phyloP scores from a whole-genome alignment of 2,113 vertebrate genomes.

The Cacatua alba region DNA sequence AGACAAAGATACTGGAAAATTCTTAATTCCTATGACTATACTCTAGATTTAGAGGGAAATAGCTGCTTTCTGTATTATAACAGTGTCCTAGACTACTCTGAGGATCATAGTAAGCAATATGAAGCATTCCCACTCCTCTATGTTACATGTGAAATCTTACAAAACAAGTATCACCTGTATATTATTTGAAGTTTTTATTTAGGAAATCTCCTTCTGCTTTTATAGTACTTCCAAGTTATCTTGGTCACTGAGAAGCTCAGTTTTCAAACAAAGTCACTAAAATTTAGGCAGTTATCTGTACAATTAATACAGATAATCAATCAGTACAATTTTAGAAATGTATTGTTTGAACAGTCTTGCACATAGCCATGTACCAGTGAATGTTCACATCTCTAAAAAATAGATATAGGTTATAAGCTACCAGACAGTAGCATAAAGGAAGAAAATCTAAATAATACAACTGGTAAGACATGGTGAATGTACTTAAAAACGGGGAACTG shows the following conservation, averaged over 20 bases:
- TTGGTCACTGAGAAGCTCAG: neutral
- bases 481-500: neutral
- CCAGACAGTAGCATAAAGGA: neutral
- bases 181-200: neutral
- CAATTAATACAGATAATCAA: neutral
- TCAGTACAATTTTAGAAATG: neutral
- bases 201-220: neutral
- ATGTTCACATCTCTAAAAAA: neutral
- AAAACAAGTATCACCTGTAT: neutral
- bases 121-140: neutral
- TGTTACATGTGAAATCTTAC: neutral
- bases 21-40: neutral
- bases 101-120: neutral
- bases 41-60: neutral
- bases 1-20: neutral
- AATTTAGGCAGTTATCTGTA: neutral
- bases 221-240: neutral
- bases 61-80: neutral
- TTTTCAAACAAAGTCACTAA: neutral
- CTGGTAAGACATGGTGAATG: neutral
- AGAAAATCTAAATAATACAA: neutral
- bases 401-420: neutral
- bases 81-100: neutral
- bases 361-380: neutral
- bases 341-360: neutral